These are phyloP conservation scores for Siniperca scherzeri DNA, from an alignment of 2,797 vertebrate genomes.

Conservation along the genomic window DNA sequence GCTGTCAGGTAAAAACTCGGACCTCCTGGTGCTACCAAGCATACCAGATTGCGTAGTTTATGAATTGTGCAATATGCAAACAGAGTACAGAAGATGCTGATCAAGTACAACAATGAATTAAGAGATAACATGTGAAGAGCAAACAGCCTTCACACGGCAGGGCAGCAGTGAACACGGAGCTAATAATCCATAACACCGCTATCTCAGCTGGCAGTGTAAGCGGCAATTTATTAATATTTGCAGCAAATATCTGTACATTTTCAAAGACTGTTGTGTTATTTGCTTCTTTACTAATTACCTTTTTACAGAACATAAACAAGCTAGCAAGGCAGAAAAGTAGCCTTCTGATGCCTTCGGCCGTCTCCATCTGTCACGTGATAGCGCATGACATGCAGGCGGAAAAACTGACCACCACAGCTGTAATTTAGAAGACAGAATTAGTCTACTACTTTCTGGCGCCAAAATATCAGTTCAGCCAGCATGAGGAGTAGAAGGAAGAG, in stretches of 20 bases:
- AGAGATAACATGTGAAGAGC: constrained; percentile 39
- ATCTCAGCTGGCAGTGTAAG: neutral
- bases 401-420: constrained; percentile 17
- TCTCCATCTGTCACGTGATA: neutral
- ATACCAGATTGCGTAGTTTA: constrained; percentile 28
- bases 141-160: constrained; percentile 50
- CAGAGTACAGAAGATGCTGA: constrained; percentile 34
- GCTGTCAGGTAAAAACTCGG: neutral
- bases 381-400: neutral
- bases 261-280: neutral
- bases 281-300: neutral
- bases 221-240: too few species aligned
- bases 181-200: neutral
- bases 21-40: neutral
- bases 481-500: constrained; percentile 19
- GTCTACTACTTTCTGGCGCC: constrained; percentile 32
- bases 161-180: constrained; percentile 13
- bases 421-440: constrained; percentile 42
- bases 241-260: neutral
- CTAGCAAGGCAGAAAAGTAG: neutral
- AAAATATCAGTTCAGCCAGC: constrained; percentile 28
- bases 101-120: constrained; percentile 28
- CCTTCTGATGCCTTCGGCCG: neutral
- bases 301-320: neutral
- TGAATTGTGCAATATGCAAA: constrained; percentile 51